phyloP scores from a whole-genome alignment of 23 tunicate genomes.

The Corella eumyota region DNA sequence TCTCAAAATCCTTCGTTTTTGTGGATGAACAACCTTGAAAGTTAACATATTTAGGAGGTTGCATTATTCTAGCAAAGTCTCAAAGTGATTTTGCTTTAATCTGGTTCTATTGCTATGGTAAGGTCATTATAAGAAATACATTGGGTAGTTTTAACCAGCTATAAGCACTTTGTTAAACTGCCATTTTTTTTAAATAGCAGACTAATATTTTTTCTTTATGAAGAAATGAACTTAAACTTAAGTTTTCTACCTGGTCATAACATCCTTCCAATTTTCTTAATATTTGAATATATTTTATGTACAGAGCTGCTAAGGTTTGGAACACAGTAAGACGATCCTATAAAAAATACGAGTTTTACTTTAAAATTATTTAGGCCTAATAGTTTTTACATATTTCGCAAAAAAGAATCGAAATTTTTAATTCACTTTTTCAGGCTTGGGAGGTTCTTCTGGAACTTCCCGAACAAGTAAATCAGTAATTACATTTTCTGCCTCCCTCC shows the following conservation, averaged over 20 bases:
- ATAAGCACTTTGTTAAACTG: no score
- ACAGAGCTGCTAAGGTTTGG: constrained; percentile 83
- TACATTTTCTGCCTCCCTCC: constrained; percentile 53
- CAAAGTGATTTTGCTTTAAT: no score
- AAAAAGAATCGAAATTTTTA: no score
- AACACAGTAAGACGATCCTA: constrained; percentile 75
- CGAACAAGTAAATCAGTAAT: constrained; percentile 45
- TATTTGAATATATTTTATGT: constrained; percentile 90
- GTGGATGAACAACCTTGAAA: constrained; percentile 94
- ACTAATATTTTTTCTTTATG: no score
- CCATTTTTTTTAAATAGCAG: no score
- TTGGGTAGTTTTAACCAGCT: no score
- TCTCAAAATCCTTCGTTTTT: constrained; percentile 76
- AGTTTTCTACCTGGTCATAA: constrained; percentile 56
- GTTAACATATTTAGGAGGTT: constrained; percentile 3
- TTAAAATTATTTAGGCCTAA: no score
- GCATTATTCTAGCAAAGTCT: neutral
- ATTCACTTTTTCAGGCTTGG: constrained; percentile 65
- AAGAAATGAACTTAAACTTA: no score
- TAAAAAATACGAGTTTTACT: neutral
- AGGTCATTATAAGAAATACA: neutral
- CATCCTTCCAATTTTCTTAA: constrained; percentile 73
- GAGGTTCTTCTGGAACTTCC: constrained; percentile 64
- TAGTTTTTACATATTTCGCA: no score
- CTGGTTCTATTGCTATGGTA: no score